Percentiles rank a stretch among this genome's conserved stretches.
These are phyloP conservation scores for Gavialis gangeticus DNA, from an alignment of 2,113 vertebrate genomes.

Conservation along the genomic window DNA sequence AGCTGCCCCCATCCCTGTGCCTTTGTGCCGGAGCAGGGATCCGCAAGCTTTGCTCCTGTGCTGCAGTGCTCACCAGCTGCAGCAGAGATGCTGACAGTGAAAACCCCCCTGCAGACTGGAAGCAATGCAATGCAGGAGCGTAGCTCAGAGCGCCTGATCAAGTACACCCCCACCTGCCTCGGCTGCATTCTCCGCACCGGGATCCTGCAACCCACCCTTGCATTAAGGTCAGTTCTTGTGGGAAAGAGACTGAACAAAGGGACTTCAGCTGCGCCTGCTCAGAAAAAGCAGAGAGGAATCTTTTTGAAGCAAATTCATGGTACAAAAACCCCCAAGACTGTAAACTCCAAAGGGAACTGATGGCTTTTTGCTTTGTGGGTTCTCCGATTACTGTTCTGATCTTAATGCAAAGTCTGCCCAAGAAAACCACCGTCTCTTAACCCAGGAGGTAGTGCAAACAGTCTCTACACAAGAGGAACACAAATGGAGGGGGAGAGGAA, in stretches of 20 bases:
- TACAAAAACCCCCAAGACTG: background rate
- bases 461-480: background rate
- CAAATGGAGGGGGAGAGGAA: constrained; percentile 17
- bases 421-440: background rate
- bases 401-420: background rate
- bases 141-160: background rate
- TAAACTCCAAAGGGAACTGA: background rate
- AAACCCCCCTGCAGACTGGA: background rate
- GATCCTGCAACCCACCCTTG: background rate
- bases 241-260: background rate
- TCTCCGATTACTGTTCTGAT: background rate
- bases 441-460: background rate
- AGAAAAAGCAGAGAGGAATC: background rate
- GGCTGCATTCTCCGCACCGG: background rate
- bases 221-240: fast-evolving
- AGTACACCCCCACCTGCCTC: fast-evolving
- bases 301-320: background rate
- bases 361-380: background rate
- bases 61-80: background rate
- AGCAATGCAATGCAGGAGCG: background rate
- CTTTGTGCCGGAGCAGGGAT: background rate
- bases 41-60: background rate
- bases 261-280: background rate
- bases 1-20: background rate
- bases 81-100: background rate